phyloP scores from a whole-genome alignment of 2,113 vertebrate genomes.

The Hylia prasina region DNA sequence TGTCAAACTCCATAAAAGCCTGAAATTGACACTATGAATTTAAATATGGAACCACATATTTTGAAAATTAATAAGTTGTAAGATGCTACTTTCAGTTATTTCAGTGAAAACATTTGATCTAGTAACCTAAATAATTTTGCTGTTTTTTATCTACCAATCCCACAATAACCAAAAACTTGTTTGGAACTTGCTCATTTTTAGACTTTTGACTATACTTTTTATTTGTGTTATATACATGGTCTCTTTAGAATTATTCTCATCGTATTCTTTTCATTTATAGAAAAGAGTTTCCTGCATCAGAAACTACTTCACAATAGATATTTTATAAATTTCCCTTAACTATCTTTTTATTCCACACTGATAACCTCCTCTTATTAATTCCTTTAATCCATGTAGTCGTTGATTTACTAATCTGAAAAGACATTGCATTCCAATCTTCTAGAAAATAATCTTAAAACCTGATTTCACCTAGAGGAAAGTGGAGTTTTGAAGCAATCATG shows the following conservation, averaged over 20 bases:
- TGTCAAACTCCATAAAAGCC: neutral
- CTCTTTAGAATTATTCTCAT: neutral
- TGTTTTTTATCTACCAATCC: neutral
- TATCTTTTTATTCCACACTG: neutral
- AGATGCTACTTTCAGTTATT: neutral
- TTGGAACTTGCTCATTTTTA: neutral
- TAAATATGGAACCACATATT: neutral
- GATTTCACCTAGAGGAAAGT: neutral
- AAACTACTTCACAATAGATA: neutral
- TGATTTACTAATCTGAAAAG: neutral
- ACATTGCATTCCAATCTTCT: neutral
- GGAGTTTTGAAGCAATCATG: neutral
- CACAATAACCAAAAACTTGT: neutral
- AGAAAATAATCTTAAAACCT: neutral
- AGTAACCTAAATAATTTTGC: neutral
- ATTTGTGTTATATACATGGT: neutral
- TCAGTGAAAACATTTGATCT: neutral
- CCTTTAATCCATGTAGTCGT: neutral
- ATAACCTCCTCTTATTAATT: neutral
- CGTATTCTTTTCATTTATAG: neutral
- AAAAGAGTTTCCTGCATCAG: neutral
- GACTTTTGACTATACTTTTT: neutral
- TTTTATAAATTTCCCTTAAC: neutral
- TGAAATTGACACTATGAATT: neutral
- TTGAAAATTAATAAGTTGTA: neutral